These are phyloP conservation scores for Tenthredo scrophulariae DNA, from an alignment of 2,888 invertebrate genomes.

Conservation along the genomic window DNA sequence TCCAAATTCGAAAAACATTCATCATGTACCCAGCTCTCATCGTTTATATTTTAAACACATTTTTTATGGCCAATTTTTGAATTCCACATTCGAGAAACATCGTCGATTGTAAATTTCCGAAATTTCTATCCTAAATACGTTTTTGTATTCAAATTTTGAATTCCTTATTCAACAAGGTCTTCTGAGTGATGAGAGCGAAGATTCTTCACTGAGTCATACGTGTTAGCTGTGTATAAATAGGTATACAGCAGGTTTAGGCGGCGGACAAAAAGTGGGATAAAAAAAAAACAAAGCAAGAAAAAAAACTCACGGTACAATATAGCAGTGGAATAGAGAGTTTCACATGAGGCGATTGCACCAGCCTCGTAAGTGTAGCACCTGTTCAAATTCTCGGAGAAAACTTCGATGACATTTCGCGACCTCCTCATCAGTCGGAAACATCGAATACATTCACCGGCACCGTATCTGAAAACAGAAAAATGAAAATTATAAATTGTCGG, in stretches of 20 bases:
- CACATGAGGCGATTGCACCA: slow-evolving; percentile 81
- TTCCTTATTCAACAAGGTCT: not conserved
- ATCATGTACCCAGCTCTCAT: no score
- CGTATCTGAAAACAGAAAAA: slow-evolving; percentile 76
- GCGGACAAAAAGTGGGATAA: not conserved
- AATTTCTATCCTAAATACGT: not conserved
- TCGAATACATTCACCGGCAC: slow-evolving; percentile 81
- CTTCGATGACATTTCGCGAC: slow-evolving; percentile 82
- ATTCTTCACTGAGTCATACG: not conserved
- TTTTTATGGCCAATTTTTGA: not conserved
- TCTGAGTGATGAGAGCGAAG: not conserved
- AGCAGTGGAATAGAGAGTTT: slow-evolving; percentile 74
- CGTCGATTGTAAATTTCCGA: not conserved
- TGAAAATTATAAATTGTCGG: not conserved
- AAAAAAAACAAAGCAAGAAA: not conserved
- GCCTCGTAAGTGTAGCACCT: slow-evolving; percentile 83
- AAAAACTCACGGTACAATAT: slow-evolving; percentile 82
- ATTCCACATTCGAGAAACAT: not conserved
- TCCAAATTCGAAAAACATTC: not conserved
- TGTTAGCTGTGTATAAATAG: not conserved
- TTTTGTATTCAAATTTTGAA: not conserved
- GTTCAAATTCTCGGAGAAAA: slow-evolving; percentile 81
- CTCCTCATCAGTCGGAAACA: slow-evolving; percentile 82
- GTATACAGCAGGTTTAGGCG: not conserved
- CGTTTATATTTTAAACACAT: not conserved